These are phyloP conservation scores for Zosterops pallidus DNA, from an alignment of 2,113 vertebrate species.

Conservation along the genomic window DNA sequence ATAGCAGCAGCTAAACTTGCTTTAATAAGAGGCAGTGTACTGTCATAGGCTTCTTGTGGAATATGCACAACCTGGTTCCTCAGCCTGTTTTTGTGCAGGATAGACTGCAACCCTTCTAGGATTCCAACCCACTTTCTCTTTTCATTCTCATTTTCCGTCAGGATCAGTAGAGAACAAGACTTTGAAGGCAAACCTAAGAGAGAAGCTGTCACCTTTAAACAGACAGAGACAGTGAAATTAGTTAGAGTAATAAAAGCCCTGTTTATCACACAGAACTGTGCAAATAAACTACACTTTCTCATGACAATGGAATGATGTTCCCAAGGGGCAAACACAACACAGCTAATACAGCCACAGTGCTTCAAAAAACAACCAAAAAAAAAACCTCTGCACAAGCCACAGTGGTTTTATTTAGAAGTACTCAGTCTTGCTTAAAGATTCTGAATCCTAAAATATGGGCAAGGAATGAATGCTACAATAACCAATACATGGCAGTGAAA, in stretches of 20 bases:
- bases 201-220: conserved; percentile 87
- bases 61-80: conserved; percentile 84
- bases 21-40: conserved; percentile 92
- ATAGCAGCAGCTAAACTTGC: conserved; percentile 85
- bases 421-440: not conserved
- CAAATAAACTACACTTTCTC: not conserved
- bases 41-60: conserved; percentile 93
- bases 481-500: not conserved
- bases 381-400: not conserved
- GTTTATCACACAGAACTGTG: not conserved
- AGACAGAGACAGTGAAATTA: conserved; percentile 30
- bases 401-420: not conserved
- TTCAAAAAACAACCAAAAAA: not conserved
- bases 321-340: not conserved
- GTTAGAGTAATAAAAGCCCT: not conserved
- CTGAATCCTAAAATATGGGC: not conserved
- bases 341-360: not conserved
- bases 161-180: conserved; percentile 87
- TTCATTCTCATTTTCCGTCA: conserved; percentile 93
- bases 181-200: conserved; percentile 85
- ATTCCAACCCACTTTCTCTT: conserved; percentile 97
- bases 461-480: not conserved
- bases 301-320: not conserved
- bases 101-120: conserved; percentile 89
- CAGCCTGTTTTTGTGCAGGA: conserved; percentile 90